phyloP scores from a whole-genome alignment of 2,888 invertebrate genomes.

The Cabera pusaria region DNA sequence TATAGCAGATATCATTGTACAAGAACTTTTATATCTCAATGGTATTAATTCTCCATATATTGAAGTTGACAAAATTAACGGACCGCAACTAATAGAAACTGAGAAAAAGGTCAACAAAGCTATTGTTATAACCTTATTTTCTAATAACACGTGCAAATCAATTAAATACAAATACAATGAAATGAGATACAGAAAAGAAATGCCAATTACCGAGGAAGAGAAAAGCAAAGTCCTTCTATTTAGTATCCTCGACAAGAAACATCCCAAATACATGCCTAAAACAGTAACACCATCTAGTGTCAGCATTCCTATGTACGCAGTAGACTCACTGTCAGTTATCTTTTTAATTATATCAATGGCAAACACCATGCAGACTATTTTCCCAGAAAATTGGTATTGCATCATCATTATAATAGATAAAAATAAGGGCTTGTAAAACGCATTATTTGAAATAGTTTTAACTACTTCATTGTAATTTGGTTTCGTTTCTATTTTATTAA shows the following conservation, averaged over 20 bases:
- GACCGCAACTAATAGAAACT: conserved; percentile 47
- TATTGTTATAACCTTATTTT: conserved; percentile 37
- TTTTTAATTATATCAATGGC: conserved; percentile 44
- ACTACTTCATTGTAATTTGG: not conserved
- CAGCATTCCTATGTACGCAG: conserved; percentile 44
- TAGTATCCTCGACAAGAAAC: conserved; percentile 35
- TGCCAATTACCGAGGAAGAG: conserved; percentile 31
- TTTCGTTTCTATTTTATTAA: conserved; percentile 7
- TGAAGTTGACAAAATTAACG: conserved; percentile 39
- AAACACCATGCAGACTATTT: conserved; percentile 39
- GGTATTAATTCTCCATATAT: conserved; percentile 42
- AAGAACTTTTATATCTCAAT: conserved; percentile 28
- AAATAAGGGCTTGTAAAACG: conserved; percentile 40
- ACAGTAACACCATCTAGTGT: conserved; percentile 43
- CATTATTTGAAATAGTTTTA: conserved; percentile 15
- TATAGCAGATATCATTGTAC: conserved; percentile 30
- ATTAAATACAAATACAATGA: conserved; percentile 45
- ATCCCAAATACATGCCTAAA: conserved; percentile 42
- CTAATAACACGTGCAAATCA: conserved; percentile 31
- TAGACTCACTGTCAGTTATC: conserved; percentile 35
- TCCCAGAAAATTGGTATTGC: conserved; percentile 44
- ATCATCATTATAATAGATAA: conserved; percentile 32
- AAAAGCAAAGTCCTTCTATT: conserved; percentile 39
- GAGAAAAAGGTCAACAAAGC: conserved; percentile 38
- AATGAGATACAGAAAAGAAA: conserved; percentile 38